phyloP scores from a whole-genome alignment of 2,113 vertebrate species.

The Cephalopterus ornatus region DNA sequence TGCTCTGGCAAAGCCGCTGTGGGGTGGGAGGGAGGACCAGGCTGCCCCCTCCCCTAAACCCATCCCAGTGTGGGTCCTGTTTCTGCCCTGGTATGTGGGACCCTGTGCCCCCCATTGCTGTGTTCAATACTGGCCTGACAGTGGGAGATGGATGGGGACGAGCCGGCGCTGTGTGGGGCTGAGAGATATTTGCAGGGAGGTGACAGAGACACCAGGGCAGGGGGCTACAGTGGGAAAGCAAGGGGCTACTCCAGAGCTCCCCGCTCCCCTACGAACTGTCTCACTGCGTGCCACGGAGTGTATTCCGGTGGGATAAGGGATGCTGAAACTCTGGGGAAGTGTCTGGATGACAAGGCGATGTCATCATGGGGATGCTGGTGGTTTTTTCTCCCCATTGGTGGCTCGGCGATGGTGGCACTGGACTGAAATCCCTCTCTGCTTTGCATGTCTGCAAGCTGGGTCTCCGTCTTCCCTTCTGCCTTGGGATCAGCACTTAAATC shows the following conservation, averaged over 20 bases:
- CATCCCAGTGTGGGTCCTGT: accelerated
- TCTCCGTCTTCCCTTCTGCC: neutral
- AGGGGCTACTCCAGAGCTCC: neutral
- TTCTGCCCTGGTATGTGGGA: neutral
- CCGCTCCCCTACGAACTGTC: accelerated
- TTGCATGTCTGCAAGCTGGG: neutral
- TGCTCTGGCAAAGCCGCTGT: accelerated
- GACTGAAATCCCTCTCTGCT: neutral
- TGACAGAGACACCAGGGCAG: accelerated
- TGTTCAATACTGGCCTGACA: neutral
- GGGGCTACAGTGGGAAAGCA: accelerated
- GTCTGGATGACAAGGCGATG: neutral
- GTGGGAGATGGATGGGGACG: neutral
- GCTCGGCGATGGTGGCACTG: neutral
- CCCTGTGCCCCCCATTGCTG: neutral
- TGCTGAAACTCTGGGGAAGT: neutral
- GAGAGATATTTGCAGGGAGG: neutral
- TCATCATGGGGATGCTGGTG: accelerated
- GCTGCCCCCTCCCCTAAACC: neutral
- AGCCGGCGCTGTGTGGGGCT: accelerated
- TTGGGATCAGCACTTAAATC: accelerated
- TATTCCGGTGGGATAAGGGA: accelerated
- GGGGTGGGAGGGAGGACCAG: accelerated
- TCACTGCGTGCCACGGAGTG: accelerated
- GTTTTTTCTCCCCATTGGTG: neutral